Conservation (phyloP, 2,113 vertebrate genomes). For the Narcine bancroftii region DNA sequence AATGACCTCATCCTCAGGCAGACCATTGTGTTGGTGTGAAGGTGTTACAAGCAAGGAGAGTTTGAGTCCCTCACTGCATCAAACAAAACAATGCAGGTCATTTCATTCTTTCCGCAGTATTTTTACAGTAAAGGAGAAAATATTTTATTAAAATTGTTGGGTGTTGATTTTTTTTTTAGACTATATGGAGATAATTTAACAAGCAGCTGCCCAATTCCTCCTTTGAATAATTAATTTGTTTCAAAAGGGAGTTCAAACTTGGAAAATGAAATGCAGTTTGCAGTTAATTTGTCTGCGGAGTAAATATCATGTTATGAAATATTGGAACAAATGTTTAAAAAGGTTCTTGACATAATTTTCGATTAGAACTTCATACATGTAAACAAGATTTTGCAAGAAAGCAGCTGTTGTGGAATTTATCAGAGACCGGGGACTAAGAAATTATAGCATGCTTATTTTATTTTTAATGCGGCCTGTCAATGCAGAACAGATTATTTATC, state of each 20-base stretch:
- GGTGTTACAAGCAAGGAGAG: neutral
- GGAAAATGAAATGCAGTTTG: neutral
- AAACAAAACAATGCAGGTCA: too few relatives aligned
- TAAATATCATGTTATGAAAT: neutral
- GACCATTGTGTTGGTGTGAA: neutral
- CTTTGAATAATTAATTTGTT: neutral
- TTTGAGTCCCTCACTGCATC: neutral
- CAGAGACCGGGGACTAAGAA: neutral
- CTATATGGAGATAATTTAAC: neutral
- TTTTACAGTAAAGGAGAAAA: neutral
- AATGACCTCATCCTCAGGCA: conserved; percentile 25
- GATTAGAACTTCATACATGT: neutral
- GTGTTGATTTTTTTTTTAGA: conserved; percentile 43
- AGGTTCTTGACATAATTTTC: neutral
- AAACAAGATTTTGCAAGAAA: neutral
- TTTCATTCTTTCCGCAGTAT: too few relatives aligned
- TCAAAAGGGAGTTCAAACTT: neutral
- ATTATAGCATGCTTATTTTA: neutral
- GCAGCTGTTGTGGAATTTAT: neutral
- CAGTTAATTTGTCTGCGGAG: neutral
- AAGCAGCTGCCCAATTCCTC: neutral
- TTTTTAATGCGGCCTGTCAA: neutral
- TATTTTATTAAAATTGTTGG: neutral
- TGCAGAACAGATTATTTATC: neutral
- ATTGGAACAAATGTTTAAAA: neutral